Base-by-base conservation (phyloP, 2,888 invertebrate species). In the Crocallis elinguaria region DNA sequence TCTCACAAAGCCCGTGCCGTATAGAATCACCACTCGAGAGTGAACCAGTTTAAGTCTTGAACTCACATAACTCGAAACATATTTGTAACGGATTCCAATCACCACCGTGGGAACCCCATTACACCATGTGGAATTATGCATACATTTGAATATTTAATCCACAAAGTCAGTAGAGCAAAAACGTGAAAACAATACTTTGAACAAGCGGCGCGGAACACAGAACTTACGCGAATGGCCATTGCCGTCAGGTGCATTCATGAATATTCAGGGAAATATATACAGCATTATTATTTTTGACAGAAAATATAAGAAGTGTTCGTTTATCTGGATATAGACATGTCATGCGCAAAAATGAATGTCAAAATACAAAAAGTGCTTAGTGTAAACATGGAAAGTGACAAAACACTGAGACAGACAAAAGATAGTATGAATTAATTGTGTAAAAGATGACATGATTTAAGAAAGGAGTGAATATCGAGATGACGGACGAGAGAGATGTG, bases 191-290 rank as follows among this genome's bases (percentile, higher is more conserved):
- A 83, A 73, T 70, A 69, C 48, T 52, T 41, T 14, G 36, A 55
- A 50, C 43, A 58, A 60, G 67, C 73, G 67, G 58, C 61, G 71
- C 69, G 70, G 73, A 71, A 77, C 69, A n/a, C n/a, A n/a, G n/a
- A n/a, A n/a, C n/a, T n/a, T 67, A 65, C 78, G 73, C 66, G 72
- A 70, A 52, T 68, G 72, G 71, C 50, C 71, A 64, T 56, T 71
- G 68, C 59, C 58, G 77, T 75, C 83, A 82, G 83, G 82, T 83
- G 83, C 70, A 67, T 60, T 82, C 68, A 86, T 87, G 78, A 86
- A 86, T 87, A 86, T 86, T 85, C 77, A 71, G 25, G 12, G 49
- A 32, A 27, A n/a, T 35, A 17, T 48, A 42, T n/a, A n/a, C n/a
- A n/a, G n/a, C n/a, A 23, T 23, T 6, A 17, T 16, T 17, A 9